Conservation (phyloP, 2,888 invertebrate genomes). For the Drosophila mayaguana region DNA sequence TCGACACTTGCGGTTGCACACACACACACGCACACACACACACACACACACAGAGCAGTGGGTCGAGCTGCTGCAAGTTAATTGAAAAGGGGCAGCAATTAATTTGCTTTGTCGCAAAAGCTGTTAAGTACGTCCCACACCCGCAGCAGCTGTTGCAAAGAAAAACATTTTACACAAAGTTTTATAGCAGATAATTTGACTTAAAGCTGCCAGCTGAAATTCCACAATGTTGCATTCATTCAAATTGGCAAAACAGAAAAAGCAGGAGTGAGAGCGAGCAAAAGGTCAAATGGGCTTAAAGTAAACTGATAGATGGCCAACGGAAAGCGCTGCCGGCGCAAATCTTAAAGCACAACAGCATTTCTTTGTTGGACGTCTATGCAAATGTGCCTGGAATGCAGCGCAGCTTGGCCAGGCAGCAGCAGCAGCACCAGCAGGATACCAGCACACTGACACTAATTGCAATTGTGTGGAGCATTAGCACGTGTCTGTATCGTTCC, state of each 20-base stretch:
- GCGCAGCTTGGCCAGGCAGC: constrained; percentile 31
- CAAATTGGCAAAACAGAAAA: constrained; percentile 33
- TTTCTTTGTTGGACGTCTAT: constrained; percentile 68
- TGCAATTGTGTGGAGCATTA: constrained; percentile 79
- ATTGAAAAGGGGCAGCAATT: constrained; percentile 79
- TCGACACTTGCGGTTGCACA: constrained; percentile 69
- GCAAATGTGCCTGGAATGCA: constrained; percentile 59
- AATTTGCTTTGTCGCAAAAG: constrained; percentile 79
- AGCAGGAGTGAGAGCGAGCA: background rate
- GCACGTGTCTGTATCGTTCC: constrained; percentile 66
- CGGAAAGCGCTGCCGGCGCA: constrained; percentile 24
- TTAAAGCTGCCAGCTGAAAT: constrained; percentile 43
- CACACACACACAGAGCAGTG: constrained; percentile 31
- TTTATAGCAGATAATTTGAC: constrained; percentile 62
- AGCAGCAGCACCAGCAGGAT: constrained; percentile 5
- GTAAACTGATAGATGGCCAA: constrained; percentile 24
- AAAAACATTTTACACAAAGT: constrained; percentile 62
- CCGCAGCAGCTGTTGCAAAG: constrained; percentile 37
- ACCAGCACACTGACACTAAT: constrained; percentile 73
- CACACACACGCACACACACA: constrained; percentile 45
- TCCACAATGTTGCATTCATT: constrained; percentile 53
- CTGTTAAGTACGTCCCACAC: constrained; percentile 51
- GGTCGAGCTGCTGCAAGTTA: constrained; percentile 57
- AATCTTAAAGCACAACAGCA: constrained; percentile 49
- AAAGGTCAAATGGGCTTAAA: constrained; percentile 68